Base-by-base conservation (phyloP, 2,797 vertebrate species). In the Lithobates sylvaticus region DNA sequence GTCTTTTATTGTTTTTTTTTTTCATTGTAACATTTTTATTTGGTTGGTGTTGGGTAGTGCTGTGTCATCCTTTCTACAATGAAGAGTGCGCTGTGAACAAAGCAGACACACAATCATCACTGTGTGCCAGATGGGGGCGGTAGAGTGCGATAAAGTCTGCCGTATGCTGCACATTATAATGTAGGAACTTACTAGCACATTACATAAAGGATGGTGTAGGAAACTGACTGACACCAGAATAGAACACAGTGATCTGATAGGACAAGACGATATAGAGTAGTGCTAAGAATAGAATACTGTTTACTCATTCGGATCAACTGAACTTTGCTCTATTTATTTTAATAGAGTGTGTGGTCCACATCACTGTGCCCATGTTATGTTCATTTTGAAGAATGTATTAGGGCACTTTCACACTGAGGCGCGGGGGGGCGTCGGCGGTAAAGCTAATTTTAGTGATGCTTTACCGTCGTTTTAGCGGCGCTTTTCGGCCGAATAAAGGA, bases 111-210 rank as follows among this genome's bases (percentile, higher is more conserved):
- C 36, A 27, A 23, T 44, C 1, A 6, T 23, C 65, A 18, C 42
- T 47, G 65, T 6, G 8, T 15, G 42, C 78, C 78, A 54, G 69
- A 21, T 23, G 39, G 18, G 67, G 78, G 78, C 65, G 50, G 65
- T 47, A 54, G 21, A 34, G 78, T 70, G 65, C 65, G 50, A 78
- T 47, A 78, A 80, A 21, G 39, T 15, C n/a, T 26, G 67, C 39
- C 32, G 65, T 80, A n/a, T 69, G 13, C 15, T 44, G 78, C 67
- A 3, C 15, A 42, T 2, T 44, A 16, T 21, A 39, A 26, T 39
- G 36, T 27, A n/a, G 61, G n/a, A 42, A 58, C 47, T 23, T 29
- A 26, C 47, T 76, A 8, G 26, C 61, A 6, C 26, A 29, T 27
- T 16, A 29, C 42, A 79, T 68, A 68, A 79, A 79, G 65, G 10